phyloP scores from a whole-genome alignment of 2,888 invertebrate species.

The Trachelus iudaicus region DNA sequence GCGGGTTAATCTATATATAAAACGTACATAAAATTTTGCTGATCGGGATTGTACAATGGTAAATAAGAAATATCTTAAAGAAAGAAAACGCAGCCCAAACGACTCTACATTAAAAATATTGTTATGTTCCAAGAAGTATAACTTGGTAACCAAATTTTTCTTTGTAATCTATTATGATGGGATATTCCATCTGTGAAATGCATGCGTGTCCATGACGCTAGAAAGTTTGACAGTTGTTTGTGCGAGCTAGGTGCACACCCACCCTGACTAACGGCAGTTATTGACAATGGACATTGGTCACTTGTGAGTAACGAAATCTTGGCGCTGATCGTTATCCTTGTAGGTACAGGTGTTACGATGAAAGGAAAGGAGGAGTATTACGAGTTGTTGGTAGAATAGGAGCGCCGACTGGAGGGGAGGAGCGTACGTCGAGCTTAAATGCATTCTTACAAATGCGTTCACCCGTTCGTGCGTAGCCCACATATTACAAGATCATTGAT shows the following conservation, averaged over 20 bases:
- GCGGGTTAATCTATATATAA: not conserved
- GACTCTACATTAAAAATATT: not conserved
- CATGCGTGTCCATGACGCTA: not conserved
- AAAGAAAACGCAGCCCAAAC: not conserved
- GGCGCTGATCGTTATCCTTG: constrained; percentile 25
- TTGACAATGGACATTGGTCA: not conserved
- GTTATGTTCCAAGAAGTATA: not conserved
- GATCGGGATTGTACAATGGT: not conserved
- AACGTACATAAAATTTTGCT: not conserved
- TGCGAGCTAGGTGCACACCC: not conserved
- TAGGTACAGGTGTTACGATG: constrained; percentile 39
- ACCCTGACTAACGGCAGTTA: not conserved
- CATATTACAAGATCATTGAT: constrained; percentile 40
- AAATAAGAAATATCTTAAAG: not conserved
- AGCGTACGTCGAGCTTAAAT: constrained; percentile 32
- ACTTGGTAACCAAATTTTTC: not conserved
- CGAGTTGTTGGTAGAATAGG: not conserved
- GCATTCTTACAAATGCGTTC: constrained; percentile 49
- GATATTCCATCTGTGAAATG: not conserved
- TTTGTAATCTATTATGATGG: not conserved
- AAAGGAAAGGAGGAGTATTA: constrained; percentile 32
- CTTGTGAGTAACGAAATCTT: constrained; percentile 9
- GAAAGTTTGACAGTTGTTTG: not conserved
- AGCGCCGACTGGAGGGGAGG: not conserved
- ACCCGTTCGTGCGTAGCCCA: constrained; percentile 40